Conservation (phyloP, 2,888 invertebrate species). For the Oasisia sp. region DNA sequence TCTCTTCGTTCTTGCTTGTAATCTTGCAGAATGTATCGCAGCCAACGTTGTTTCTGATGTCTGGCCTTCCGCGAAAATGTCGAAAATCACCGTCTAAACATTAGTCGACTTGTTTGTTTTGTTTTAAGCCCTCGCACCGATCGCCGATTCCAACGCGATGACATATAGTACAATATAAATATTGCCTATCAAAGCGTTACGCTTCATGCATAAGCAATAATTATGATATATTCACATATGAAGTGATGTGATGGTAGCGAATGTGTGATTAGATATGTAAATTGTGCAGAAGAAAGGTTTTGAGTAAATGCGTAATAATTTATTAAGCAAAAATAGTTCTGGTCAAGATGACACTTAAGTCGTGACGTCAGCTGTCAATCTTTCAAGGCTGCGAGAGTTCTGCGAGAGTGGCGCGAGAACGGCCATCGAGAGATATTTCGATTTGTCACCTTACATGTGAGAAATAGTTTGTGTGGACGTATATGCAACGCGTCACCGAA, state of each 20-base stretch:
- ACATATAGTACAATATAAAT: neutral
- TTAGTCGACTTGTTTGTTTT: slow-evolving; percentile 6
- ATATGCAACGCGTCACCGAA: neutral
- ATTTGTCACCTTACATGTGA: neutral
- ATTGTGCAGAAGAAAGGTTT: neutral
- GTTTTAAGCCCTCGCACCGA: slow-evolving; percentile 12
- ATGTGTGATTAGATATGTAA: neutral
- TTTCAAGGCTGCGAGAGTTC: neutral
- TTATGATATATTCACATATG: neutral
- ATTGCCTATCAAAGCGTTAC: neutral
- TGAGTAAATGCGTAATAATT: neutral
- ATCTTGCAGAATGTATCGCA: neutral
- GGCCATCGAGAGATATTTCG: slow-evolving; percentile 5
- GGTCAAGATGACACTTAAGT: slow-evolving; percentile 3
- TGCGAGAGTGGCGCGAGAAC: slow-evolving; percentile 13
- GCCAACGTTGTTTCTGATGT: neutral
- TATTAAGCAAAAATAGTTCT: neutral
- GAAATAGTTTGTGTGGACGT: neutral
- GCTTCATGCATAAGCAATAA: neutral
- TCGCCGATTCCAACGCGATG: slow-evolving; percentile 12
- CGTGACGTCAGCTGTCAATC: slow-evolving; percentile 17
- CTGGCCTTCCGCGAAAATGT: neutral
- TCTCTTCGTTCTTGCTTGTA: neutral
- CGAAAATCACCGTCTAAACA: neutral
- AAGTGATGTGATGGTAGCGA: neutral